Evolutionary conservation across 2,113 vertebrate species (phyloP), one percentile per base, ranked within the genome.

Genomic region (Callionymus lyra): DNA sequence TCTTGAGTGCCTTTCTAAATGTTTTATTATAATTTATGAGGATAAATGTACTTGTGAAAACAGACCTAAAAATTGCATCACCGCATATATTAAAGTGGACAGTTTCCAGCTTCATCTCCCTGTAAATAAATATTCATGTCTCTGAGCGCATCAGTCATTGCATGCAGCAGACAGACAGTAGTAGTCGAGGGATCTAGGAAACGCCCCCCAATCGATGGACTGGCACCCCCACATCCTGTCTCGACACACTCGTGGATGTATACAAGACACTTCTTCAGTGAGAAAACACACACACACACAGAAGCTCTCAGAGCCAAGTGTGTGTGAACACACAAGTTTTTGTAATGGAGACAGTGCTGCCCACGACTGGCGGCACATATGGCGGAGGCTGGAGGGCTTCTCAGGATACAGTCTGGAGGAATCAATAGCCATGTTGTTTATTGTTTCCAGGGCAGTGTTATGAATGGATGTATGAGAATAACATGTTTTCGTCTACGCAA

Each of bases 181-280:
- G 51, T 59, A 57, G 49, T 46, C 11, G 16, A 43, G 70, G 53
- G 50, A 62, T 66, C 63, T 70, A 57, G 50, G 53, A 60, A 63
- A 77, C 59, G 38, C 37, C 62, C 49, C 62, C 59, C 72, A 61
- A 64, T 78, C 68, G 68, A 68, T 76, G 56, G 53, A 50, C 38
- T 13, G 47, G 37, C 53, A 62, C 67, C 72, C 44, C 54, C 60
- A 62, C 50, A 63, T 57, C 56, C 60, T 67, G 47, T 16, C 6
- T 12, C 14, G 31, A 44, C 48, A 40, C 41, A 34, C 21, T 40
- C 48, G 34, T 14, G 36, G 14, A 50, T 38, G 31, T 18, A 35
- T 31, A 52, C 16, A 47, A 18, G 14, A 40, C 19, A 35, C 16
- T 33, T 16, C 12, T 13, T 16, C 19, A 37, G 8, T 37, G 6